Evolutionary conservation across 2,888 invertebrate species (phyloP).

Genomic region (Xylota sylvarum): DNA sequence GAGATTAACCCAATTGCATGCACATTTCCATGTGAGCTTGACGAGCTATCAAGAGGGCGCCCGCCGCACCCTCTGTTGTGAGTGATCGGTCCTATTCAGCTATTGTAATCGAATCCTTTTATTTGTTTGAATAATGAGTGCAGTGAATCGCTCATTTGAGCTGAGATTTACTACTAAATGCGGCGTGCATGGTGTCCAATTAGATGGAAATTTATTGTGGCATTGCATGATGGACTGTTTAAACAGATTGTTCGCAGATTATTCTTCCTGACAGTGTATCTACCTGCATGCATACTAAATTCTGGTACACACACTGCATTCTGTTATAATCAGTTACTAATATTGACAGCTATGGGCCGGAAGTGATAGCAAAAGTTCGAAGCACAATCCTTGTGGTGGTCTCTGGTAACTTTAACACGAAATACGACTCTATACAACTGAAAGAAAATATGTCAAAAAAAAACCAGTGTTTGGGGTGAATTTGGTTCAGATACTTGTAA

Average conservation of each 20-base stretch:
- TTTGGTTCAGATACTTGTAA: too few relatives aligned
- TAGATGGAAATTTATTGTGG: slow-evolving; percentile 6
- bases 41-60: slow-evolving; percentile 11
- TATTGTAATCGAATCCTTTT: slow-evolving; percentile 55
- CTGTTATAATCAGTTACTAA: too few relatives aligned
- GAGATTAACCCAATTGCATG: slow-evolving; percentile 1
- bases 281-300: too few relatives aligned
- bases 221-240: not conserved
- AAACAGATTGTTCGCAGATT: not conserved
- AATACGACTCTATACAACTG: too few relatives aligned
- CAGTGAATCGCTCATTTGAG: slow-evolving; percentile 24
- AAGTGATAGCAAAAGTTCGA: too few relatives aligned
- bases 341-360: too few relatives aligned
- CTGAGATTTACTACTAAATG: not conserved
- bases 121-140: slow-evolving; percentile 45
- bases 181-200: slow-evolving; percentile 5
- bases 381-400: too few relatives aligned
- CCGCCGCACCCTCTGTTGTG: slow-evolving; percentile 4
- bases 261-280: too few relatives aligned
- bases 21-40: slow-evolving; percentile 18
- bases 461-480: too few relatives aligned
- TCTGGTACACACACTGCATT: too few relatives aligned
- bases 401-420: too few relatives aligned
- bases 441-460: too few relatives aligned
- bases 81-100: slow-evolving; percentile 5